These are phyloP conservation scores for Agrotis exclamationis DNA, from an alignment of 2,888 invertebrate species.

Conservation along the genomic window DNA sequence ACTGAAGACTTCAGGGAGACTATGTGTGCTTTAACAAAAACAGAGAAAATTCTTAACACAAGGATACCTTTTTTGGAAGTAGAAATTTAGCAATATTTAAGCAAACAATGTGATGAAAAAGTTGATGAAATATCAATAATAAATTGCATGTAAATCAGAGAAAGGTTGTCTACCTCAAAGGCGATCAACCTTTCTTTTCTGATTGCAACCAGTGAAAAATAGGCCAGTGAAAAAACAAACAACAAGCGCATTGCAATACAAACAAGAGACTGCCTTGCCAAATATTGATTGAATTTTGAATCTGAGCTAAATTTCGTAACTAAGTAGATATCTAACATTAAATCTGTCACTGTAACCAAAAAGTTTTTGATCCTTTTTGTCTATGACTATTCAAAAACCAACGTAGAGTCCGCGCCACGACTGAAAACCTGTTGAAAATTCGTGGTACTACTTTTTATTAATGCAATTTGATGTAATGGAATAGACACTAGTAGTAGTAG, in stretches of 20 bases:
- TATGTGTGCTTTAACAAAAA: neutral
- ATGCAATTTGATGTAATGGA: too few species aligned
- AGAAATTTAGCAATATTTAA: constrained; percentile 2
- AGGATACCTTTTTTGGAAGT: neutral
- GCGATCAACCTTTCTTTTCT: constrained; percentile 14
- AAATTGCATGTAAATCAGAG: constrained; percentile 24
- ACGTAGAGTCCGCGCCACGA: too few species aligned
- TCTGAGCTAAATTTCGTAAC: neutral
- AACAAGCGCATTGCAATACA: too few species aligned
- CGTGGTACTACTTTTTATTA: too few species aligned
- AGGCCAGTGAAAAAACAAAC: constrained; percentile 5
- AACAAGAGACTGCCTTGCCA: neutral
- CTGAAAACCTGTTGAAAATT: too few species aligned
- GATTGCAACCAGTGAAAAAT: neutral
- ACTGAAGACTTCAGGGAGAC: neutral
- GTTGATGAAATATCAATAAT: constrained; percentile 51
- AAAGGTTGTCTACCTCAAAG: constrained; percentile 34
- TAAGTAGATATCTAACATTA: too few species aligned
- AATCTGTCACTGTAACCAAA: too few species aligned
- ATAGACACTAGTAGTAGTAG: too few species aligned
- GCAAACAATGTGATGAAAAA: constrained; percentile 42
- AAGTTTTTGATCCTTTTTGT: too few species aligned
- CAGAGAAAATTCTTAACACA: neutral
- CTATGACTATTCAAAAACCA: too few species aligned
- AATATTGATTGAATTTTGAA: constrained; percentile 3